These are phyloP conservation scores for Drosophila pseudotakahashii DNA, from an alignment of 2,888 invertebrate species.

Conservation along the genomic window DNA sequence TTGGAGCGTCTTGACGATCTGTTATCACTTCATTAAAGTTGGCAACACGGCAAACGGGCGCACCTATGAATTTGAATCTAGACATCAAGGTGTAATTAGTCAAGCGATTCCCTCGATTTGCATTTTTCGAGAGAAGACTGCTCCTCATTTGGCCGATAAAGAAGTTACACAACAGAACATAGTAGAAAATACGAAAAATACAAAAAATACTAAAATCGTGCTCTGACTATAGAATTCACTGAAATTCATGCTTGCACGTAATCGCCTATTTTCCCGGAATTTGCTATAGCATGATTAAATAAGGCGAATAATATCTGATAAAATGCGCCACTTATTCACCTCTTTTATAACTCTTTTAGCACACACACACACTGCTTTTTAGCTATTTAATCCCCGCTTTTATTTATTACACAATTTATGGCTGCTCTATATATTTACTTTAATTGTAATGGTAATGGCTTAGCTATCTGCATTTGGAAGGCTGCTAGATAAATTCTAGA, in stretches of 20 bases:
- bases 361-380: no score
- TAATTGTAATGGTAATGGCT: neutral
- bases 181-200: no score
- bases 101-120: conserved; percentile 9
- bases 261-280: conserved; percentile 2
- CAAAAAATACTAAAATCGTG: conserved; percentile 6
- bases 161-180: no score
- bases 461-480: neutral
- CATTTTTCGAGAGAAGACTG: conserved; percentile 4
- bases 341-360: neutral
- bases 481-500: conserved; percentile 1
- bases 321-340: conserved; percentile 3
- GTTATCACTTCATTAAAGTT: conserved; percentile 45
- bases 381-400: conserved; percentile 2
- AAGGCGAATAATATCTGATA: neutral
- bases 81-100: conserved; percentile 19
- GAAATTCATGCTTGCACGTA: conserved; percentile 5
- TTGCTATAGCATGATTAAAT: conserved; percentile 4
- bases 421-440: neutral
- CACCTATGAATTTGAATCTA: conserved; percentile 23
- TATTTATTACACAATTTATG: neutral
- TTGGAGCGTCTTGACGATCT: conserved; percentile 13
- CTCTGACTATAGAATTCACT: conserved; percentile 16
- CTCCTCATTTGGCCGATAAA: neutral
- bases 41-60: conserved; percentile 21